These are phyloP conservation scores for Trogon melanurus DNA, from an alignment of 2,113 vertebrate genomes.

Conservation along the genomic window DNA sequence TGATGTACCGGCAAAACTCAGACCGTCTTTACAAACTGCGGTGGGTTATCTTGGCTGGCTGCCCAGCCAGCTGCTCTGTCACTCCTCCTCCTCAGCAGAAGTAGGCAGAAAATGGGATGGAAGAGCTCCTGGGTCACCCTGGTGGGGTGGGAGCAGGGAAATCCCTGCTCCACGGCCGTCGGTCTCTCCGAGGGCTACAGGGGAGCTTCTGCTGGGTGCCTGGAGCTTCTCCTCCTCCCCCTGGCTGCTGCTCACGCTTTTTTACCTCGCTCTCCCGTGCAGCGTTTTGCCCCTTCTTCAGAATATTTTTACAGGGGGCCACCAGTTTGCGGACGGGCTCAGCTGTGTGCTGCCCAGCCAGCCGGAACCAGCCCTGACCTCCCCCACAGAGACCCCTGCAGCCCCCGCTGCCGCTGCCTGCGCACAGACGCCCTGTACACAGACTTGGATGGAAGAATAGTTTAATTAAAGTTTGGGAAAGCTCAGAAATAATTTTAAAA, in stretches of 20 bases:
- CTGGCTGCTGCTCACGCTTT: too few relatives aligned
- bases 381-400: fast-evolving
- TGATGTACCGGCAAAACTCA: background rate
- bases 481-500: background rate
- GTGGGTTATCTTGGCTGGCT: background rate
- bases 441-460: background rate
- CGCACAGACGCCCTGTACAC: fast-evolving
- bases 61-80: background rate
- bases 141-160: background rate
- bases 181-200: background rate
- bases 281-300: background rate
- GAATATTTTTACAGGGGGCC: fast-evolving
- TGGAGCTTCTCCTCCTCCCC: background rate
- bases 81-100: background rate
- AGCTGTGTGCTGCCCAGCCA: fast-evolving
- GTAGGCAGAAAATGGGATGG: background rate
- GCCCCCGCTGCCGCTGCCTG: fast-evolving
- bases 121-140: fast-evolving
- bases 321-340: background rate
- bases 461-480: background rate
- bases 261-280: fast-evolving
- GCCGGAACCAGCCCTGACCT: too few relatives aligned
- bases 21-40: background rate
- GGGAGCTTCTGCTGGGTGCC: fast-evolving
- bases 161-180: fast-evolving